A percentile compares a stretch with the other conserved stretches of the same genome.
phyloP scores from a whole-genome alignment of 2,113 vertebrate genomes.

The Rhea americana region DNA sequence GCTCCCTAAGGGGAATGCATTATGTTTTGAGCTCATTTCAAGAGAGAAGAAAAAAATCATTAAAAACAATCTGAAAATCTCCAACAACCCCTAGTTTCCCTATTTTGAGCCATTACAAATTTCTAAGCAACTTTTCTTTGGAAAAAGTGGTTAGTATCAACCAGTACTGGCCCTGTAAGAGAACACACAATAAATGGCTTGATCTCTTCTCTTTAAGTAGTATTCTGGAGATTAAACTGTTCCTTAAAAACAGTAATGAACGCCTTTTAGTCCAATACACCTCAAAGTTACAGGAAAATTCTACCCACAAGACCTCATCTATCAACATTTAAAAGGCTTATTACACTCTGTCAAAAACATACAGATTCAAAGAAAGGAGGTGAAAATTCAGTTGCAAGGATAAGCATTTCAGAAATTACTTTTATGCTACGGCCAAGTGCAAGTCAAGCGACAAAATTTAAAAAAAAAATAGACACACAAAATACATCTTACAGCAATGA shows the following conservation, averaged over 20 bases:
- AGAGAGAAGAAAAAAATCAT: not conserved
- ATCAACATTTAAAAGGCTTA: not conserved
- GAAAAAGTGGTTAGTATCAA: not conserved
- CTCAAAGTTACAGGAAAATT: not conserved
- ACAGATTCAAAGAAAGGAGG: not conserved
- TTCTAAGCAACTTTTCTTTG: conserved; percentile 15
- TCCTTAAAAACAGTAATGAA: not conserved
- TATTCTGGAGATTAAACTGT: not conserved
- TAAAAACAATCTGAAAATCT: conserved; percentile 3
- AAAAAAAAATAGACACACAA: not conserved
- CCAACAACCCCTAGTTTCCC: not conserved
- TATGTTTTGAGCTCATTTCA: not conserved
- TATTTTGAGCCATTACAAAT: not conserved
- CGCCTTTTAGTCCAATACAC: not conserved
- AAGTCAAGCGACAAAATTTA: conserved; percentile 12
- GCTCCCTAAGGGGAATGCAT: conserved; percentile 50
- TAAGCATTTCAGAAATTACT: not conserved
- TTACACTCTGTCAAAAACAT: not conserved
- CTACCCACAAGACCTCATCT: not conserved
- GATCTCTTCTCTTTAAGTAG: not conserved
- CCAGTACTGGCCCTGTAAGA: not conserved
- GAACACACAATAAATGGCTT: not conserved
- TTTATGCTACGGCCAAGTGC: not conserved
- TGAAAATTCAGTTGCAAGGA: conserved; percentile 11
- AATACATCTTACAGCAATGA: not conserved